These are phyloP conservation scores for Xenopus petersii DNA, from an alignment of 2,797 vertebrate species.

Conservation along the genomic window DNA sequence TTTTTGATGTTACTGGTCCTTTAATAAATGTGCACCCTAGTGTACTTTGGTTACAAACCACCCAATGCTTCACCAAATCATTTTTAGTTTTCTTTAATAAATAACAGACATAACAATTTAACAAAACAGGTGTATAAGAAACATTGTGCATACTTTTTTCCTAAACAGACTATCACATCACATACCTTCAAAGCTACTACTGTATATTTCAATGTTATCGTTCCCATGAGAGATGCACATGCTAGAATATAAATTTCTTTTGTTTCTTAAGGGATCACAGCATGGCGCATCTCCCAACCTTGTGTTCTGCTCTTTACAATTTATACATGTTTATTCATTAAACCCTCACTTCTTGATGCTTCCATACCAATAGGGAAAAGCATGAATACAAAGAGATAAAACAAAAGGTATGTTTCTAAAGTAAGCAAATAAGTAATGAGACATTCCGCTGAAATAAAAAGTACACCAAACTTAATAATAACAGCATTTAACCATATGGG, in stretches of 20 bases:
- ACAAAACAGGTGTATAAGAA: too few relatives aligned
- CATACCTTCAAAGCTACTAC: slow-evolving; percentile 5
- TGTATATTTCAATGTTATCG: not conserved
- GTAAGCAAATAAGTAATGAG: slow-evolving; percentile 9
- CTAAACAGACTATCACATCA: too few relatives aligned
- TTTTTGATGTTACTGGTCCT: too few relatives aligned
- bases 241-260: slow-evolving; percentile 1
- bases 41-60: too few relatives aligned
- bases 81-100: too few relatives aligned
- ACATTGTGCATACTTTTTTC: too few relatives aligned
- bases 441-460: slow-evolving; percentile 23
- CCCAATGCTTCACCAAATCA: too few relatives aligned
- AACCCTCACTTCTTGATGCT: not conserved
- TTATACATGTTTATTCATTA: slow-evolving; percentile 9
- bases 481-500: slow-evolving; percentile 24
- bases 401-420: slow-evolving; percentile 22
- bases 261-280: not conserved
- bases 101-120: too few relatives aligned
- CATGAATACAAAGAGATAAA: slow-evolving; percentile 25
- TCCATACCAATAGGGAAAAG: slow-evolving; percentile 33
- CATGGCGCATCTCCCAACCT: slow-evolving; percentile 17
- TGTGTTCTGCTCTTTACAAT: slow-evolving; percentile 25
- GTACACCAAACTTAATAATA: slow-evolving; percentile 24
- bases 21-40: too few relatives aligned
- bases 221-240: not conserved